These are phyloP conservation scores for Drosophila imparisetae DNA, from an alignment of 2,888 invertebrate genomes.

Conservation along the genomic window DNA sequence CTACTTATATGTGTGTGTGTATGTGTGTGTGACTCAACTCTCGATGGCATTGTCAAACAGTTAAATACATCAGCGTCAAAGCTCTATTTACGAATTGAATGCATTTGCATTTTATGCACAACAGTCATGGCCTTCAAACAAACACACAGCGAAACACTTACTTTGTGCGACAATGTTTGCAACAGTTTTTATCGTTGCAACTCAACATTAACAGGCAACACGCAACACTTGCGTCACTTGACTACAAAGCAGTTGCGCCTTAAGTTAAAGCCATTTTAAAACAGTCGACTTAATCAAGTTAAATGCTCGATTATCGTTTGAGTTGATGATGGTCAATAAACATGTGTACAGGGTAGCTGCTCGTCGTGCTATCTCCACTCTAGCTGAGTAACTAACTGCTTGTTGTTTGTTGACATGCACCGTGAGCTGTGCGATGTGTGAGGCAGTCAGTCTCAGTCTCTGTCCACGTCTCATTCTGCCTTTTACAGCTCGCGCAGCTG, in stretches of 20 bases:
- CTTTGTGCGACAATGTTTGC: conserved; percentile 11
- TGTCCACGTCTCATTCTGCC: neutral
- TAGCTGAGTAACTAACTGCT: neutral
- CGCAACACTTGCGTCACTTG: conserved; percentile 16
- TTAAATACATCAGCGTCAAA: conserved; percentile 36
- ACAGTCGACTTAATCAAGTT: neutral
- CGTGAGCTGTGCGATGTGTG: conserved; percentile 36
- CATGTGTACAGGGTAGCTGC: neutral
- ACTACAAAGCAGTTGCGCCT: neutral
- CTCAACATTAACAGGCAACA: conserved; percentile 31
- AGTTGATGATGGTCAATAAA: neutral
- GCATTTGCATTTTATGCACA: conserved; percentile 50
- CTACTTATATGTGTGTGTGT: conserved; percentile 6
- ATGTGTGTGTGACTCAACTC: conserved; percentile 12
- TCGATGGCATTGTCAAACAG: conserved; percentile 32
- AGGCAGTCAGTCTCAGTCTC: neutral
- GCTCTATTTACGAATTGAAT: conserved; percentile 55
- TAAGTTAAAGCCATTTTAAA: neutral
- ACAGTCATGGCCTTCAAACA: conserved; percentile 33
- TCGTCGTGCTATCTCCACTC: neutral
- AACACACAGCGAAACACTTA: conserved; percentile 1
- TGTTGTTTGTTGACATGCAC: conserved; percentile 36
- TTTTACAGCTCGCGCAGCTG: conserved; percentile 12
- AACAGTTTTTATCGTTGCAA: conserved; percentile 34
- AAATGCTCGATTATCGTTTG: neutral